Base-by-base conservation (phyloP, 2,888 invertebrate genomes). In the Rambutsinella grinnellia region DNA sequence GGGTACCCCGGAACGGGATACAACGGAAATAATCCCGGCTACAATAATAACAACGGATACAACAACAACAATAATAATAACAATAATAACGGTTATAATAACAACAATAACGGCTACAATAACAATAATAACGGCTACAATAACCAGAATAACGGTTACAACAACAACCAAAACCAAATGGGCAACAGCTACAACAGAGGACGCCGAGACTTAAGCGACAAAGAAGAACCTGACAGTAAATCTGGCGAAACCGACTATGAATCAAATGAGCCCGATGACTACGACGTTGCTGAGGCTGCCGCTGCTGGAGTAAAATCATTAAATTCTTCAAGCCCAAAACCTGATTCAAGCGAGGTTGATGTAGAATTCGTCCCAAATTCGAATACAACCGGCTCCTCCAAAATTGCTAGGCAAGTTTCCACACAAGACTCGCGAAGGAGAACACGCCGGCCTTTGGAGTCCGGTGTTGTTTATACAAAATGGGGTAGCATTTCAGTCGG, bases 381-480 rank as follows among this genome's bases (percentile, higher is more conserved):
- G 53, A 21, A 17, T 13, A 13, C 15, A 21, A 2, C 54, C 8
- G 44, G 27, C 15, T 65, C 67, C 5, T 23, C 27, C 0, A 74
- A 74, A 28, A 63, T 58, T 24, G 67, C 68, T 1, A 53, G 53
- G 28, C 71, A 78, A 27, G 67, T 76, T 10, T 57, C 54, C 17
- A 23, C 21, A 36, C 56, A n/a, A 23, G 53, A 44, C n/a, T 21
- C 19, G 10, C 24, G 21, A 10, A 46, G 56, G 28, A 78, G 47
- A 56, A 79, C 82, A 10, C 78, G 78, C 36, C 57, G 69, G 13
- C 83, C 83, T 3, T n/a, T 83, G 53, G 83, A 83, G 61, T 80
- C 81, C n/a, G 83, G 83, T 15, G 79, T 80, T 1, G 76, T 83
- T n/a, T 79, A 78, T 53, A 81, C 83, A 0, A 74, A 72, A 26